phyloP scores from a whole-genome alignment of 2,888 invertebrate species.

The Chorisops tibialis region DNA sequence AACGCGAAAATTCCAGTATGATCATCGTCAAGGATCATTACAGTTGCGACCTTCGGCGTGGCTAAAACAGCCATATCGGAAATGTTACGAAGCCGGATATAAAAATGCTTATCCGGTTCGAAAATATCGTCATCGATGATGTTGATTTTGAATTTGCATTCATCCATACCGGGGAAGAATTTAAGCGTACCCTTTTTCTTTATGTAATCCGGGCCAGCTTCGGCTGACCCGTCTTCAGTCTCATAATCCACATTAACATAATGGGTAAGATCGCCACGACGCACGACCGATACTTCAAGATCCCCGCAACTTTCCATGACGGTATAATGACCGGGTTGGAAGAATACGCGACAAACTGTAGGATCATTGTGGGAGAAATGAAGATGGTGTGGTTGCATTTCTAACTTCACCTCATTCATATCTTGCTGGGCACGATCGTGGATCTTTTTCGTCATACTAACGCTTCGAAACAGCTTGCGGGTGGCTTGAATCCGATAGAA shows the following conservation, averaged over 20 bases:
- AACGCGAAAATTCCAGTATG: conserved; percentile 97
- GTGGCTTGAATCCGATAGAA: conserved; percentile 97
- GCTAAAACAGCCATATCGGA: conserved; percentile 69
- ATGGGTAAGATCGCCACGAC: conserved; percentile 76
- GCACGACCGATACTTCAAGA: conserved; percentile 83
- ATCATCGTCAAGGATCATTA: conserved; percentile 98
- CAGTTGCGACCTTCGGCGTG: conserved; percentile 88
- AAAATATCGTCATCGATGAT: conserved; percentile 99
- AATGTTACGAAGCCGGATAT: conserved; percentile 72
- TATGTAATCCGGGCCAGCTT: conserved; percentile 92
- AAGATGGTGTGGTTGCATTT: conserved; percentile 63
- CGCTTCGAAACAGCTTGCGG: conserved; percentile 89
- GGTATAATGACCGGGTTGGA: conserved; percentile 96
- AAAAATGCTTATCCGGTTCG: conserved; percentile 99
- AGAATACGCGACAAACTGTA: conserved; percentile 72
- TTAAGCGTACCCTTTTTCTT: conserved; percentile 79
- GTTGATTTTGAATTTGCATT: conserved; percentile 82
- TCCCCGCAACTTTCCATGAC: conserved; percentile 98
- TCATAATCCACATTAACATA: conserved; percentile 84
- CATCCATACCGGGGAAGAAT: conserved; percentile 85
- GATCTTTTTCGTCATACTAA: conserved; percentile 84
- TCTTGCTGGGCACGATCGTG: conserved; percentile 84
- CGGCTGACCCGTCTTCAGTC: conserved; percentile 97
- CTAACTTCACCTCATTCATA: conserved; percentile 62
- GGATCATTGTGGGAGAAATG: conserved; percentile 59